Percentiles rank a stretch among this genome's conserved stretches.
Conservation (phyloP, 2,113 vertebrate species). For the Cheilinus undulatus region DNA sequence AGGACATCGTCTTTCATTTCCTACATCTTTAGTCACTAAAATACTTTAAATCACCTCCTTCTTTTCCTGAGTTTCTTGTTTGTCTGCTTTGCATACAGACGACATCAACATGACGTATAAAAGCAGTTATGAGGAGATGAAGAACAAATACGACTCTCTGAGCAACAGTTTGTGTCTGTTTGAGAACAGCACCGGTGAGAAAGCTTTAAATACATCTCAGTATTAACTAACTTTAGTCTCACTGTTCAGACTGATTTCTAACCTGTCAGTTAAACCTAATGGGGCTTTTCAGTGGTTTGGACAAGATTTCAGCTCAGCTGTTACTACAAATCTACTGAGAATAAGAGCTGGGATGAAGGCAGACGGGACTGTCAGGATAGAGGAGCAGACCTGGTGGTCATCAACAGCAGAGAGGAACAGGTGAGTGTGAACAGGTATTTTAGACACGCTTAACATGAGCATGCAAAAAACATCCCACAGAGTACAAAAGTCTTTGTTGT, state of each 20-base stretch:
- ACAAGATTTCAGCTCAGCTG: background rate
- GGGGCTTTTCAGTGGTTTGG: conserved; percentile 1
- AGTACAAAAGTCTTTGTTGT: too few species aligned
- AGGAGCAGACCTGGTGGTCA: conserved; percentile 31
- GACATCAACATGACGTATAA: fast-evolving
- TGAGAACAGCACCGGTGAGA: background rate
- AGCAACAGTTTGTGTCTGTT: fast-evolving
- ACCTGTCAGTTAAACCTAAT: background rate
- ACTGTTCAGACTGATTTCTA: background rate
- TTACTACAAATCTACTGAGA: conserved; percentile 36
- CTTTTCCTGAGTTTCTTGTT: fast-evolving
- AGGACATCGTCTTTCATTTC: background rate
- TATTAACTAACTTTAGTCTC: background rate
- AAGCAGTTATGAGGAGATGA: background rate
- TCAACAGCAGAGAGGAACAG: background rate
- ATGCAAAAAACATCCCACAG: too few species aligned
- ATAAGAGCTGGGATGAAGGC: background rate
- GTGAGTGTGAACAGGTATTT: conserved; percentile 26
- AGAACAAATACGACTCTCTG: fast-evolving
- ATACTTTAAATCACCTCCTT: background rate
- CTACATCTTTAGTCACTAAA: fast-evolving
- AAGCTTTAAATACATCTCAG: background rate
- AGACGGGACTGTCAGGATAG: background rate
- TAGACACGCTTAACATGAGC: too few species aligned
- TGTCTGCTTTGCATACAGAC: fast-evolving